Percentiles rank a stretch among this genome's conserved stretches.
These are phyloP conservation scores for Bostrychus sinensis DNA, from an alignment of 2,113 vertebrate species.

Conservation along the genomic window DNA sequence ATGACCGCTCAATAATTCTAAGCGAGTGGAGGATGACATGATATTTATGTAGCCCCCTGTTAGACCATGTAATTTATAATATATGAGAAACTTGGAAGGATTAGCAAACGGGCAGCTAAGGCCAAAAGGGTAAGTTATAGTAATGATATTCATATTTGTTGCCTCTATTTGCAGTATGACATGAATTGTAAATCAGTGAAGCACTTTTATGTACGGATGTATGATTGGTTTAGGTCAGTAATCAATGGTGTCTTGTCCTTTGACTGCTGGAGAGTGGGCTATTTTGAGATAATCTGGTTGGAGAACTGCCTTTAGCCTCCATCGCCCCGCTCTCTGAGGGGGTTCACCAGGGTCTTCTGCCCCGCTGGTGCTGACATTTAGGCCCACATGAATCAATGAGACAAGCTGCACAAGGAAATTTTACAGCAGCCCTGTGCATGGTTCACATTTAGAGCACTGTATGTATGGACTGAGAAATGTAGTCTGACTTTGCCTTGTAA, in stretches of 20 bases:
- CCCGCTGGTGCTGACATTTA: slow-evolving; percentile 79
- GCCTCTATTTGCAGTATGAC: background rate
- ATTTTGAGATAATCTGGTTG: slow-evolving; percentile 54
- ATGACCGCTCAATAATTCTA: slow-evolving; percentile 69
- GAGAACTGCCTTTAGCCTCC: slow-evolving; percentile 51
- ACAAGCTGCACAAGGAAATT: slow-evolving; percentile 61
- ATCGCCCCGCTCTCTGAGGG: slow-evolving; percentile 47
- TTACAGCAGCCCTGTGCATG: slow-evolving; percentile 31
- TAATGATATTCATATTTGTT: slow-evolving; percentile 8
- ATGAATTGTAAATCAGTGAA: slow-evolving; percentile 1
- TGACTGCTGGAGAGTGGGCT: slow-evolving; percentile 30
- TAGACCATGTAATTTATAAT: slow-evolving; percentile 32
- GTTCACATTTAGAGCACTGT: slow-evolving; percentile 50
- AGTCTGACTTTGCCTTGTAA: slow-evolving; percentile 4
- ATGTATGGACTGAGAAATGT: slow-evolving; percentile 33
- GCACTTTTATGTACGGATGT: slow-evolving; percentile 1
- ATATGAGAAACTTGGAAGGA: slow-evolving; percentile 21
- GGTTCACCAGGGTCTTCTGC: slow-evolving; percentile 52
- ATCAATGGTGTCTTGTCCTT: slow-evolving; percentile 43
- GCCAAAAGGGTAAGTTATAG: background rate
- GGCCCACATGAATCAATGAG: slow-evolving; percentile 75
- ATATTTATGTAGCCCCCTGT: slow-evolving; percentile 59
- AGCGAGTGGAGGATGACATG: slow-evolving; percentile 54
- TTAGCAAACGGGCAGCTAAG: background rate
- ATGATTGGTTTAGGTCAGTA: slow-evolving; percentile 14